Evolutionary conservation across 2,113 vertebrate genomes (phyloP), one percentile per base, ranked within the genome.

Genomic region (Elanus axillaris): DNA sequence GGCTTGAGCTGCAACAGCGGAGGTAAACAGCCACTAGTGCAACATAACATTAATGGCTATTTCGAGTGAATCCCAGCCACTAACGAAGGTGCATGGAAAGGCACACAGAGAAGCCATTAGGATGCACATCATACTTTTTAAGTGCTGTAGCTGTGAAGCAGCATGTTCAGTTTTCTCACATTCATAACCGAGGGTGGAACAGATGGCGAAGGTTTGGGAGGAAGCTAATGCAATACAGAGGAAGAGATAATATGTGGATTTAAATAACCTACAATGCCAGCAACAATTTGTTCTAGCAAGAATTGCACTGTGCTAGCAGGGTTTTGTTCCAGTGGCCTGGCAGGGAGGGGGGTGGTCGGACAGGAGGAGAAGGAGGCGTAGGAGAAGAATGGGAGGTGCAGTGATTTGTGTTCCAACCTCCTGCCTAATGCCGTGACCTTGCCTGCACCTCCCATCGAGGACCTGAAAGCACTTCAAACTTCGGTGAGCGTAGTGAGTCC

Each of bases 131-230:
- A 67, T 82, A 11, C 89, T 93, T 94, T 75, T 69, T 16, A 68
- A 97, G 95, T 10, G 89, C 94, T 85, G 89, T 71, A 80, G 93
- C 94, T 88, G 94, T 7, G 81, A 93, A 97, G 96, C 96, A 94
- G 95, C 95, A 92, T 94, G 96, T 94, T 97, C 85, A 20, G 95
- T 90, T 97, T 97, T 97, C 97, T 97, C 97, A 97, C 97, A 96
- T 97, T 96, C 94, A 80, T 94, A 91, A 96, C 94, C 32, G 94
- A 97, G 97, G 95, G 97, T 94, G 97, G 97, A 97, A 97, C 97
- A 97, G 97, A 97, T 97, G 97, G 97, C 29, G 93, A 93, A 97
- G 97, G 97, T 96, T 97, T 97, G 94, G 96, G 96, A 96, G 95
- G 96, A 96, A 97, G 96, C 94, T 93, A 87, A 97, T 96, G 97